Percentiles rank a stretch among this genome's conserved stretches.
These are phyloP conservation scores for Eutolmus rufibarbis DNA, from an alignment of 2,888 invertebrate species.

Conservation along the genomic window DNA sequence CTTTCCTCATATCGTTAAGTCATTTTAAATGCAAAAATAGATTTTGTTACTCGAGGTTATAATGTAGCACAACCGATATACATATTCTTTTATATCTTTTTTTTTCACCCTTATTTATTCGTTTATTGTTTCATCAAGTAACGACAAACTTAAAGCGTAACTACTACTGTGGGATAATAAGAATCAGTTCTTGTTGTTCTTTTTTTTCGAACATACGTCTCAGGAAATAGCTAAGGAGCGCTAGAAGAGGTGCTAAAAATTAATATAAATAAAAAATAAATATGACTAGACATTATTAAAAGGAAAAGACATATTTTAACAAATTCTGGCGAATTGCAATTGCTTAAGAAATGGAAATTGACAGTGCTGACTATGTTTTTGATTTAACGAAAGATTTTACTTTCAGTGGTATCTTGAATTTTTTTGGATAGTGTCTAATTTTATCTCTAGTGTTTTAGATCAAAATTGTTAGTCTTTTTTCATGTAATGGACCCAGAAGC, in stretches of 20 bases:
- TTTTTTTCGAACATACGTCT: neutral
- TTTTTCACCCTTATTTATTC: neutral
- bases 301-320: neutral
- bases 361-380: neutral
- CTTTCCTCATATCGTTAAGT: neutral
- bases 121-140: neutral
- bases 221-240: neutral
- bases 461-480: too few species aligned
- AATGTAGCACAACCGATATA: conserved; percentile 29
- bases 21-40: conserved; percentile 34
- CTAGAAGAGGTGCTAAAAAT: neutral
- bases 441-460: neutral
- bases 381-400: neutral
- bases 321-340: neutral
- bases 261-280: conserved; percentile 26
- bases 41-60: conserved; percentile 28
- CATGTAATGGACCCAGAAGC: too few species aligned
- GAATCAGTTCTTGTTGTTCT: conserved; percentile 17
- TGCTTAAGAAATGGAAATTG: neutral
- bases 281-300: conserved; percentile 18
- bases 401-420: neutral
- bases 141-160: conserved; percentile 13
- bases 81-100: neutral
- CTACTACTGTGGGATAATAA: conserved; percentile 8
- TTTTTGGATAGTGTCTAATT: neutral